phyloP scores from a whole-genome alignment of 2,113 vertebrate species.

The Ctenomys sociabilis region DNA sequence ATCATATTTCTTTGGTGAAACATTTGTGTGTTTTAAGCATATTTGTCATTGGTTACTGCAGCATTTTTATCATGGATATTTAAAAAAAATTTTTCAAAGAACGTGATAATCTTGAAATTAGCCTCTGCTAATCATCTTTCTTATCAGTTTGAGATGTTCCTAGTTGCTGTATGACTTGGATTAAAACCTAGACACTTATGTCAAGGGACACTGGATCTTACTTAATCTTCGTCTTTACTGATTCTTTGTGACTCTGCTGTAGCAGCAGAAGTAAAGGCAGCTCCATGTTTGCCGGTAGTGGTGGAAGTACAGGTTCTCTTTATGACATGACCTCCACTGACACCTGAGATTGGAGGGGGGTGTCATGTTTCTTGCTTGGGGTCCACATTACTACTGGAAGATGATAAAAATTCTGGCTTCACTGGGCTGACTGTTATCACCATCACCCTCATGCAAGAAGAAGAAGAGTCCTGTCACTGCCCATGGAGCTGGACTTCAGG shows the following conservation, averaged over 20 bases:
- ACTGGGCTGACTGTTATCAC: not conserved
- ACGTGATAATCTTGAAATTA: not conserved
- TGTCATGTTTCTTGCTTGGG: not conserved
- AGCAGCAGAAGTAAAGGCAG: not conserved
- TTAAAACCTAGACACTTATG: not conserved
- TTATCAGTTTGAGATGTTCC: not conserved
- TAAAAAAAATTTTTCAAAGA: not conserved
- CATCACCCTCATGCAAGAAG: too few species aligned
- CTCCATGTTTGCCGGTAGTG: not conserved
- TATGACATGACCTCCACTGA: accelerated
- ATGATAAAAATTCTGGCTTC: not conserved
- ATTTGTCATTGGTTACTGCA: not conserved
- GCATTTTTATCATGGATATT: not conserved
- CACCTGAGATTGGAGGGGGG: not conserved
- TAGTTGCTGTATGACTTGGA: not conserved
- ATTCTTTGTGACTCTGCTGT: not conserved
- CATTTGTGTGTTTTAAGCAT: not conserved
- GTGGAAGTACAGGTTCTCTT: not conserved
- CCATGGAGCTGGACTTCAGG: not conserved
- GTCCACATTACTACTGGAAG: not conserved
- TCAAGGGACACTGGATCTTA: not conserved
- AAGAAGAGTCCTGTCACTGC: not conserved
- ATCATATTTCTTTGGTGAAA: not conserved
- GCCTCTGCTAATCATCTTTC: not conserved
- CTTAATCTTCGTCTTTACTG: too few species aligned